Evolutionary conservation across 2,797 vertebrate species (phyloP), one percentile per base, ranked within the genome.

Genomic region (Calcarius lapponicus): DNA sequence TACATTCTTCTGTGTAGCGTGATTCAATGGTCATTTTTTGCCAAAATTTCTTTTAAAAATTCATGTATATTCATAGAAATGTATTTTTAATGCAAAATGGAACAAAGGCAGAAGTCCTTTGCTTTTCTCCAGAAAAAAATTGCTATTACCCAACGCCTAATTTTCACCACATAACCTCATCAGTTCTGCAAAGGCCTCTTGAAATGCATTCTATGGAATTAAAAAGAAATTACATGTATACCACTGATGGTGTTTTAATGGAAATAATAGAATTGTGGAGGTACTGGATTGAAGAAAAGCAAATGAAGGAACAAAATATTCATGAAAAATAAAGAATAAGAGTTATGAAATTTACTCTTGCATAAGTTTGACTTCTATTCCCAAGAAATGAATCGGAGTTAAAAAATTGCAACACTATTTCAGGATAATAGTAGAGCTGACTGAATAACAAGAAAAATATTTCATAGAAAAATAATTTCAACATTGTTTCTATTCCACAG

Each of bases 241-340:
- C 19, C 31, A 88, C 22, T 88, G 80, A 88, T 69, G 47, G 47
- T 58, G 24, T 42, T 86, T 88, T 92, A 94, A 90, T 88, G 80
- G 87, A 93, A 94, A 76, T 61, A 88, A 93, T 45, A 60, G 62
- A 94, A 73, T 64, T 81, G 54, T 88, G 67, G 64, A 88, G 56
- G 70, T 86, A 90, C 18, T 90, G 56, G 48, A 56, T 73, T 92
- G 90, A 79, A 93, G 71, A 88, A 90, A 75, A 92, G 51, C 51
- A 92, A 95, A 95, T 75, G 69, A 93, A 76, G 71, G 76, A 96
- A 95, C 73, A 88, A 95, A 90, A 90, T 95, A 92, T 92, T 93
- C 70, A 93, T 90, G 70, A 75, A 85, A 89, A 97, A 86, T 58
- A 86, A 93, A 74, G 61, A 72, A 65, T 57, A 90, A 86, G 61